phyloP scores from a whole-genome alignment of 2,113 vertebrate genomes.

The Henicopernis longicauda region DNA sequence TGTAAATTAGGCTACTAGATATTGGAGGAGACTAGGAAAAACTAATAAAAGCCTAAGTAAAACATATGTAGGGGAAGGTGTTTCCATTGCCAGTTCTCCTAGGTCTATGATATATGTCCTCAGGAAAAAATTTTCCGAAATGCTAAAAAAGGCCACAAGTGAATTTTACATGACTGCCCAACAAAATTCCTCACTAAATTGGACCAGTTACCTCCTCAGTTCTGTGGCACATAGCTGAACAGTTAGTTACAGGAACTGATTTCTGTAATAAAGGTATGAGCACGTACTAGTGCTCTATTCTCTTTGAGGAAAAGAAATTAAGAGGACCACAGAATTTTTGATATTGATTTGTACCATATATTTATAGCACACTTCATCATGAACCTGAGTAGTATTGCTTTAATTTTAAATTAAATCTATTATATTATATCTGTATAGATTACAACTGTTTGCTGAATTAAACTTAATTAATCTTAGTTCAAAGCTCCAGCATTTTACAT shows the following conservation, averaged over 20 bases:
- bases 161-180: background rate
- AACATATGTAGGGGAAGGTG: background rate
- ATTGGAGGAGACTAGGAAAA: background rate
- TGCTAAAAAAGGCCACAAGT: background rate
- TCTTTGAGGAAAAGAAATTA: background rate
- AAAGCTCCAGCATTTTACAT: background rate
- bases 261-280: background rate
- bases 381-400: background rate
- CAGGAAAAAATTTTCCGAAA: background rate
- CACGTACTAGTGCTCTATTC: background rate
- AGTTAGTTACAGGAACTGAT: background rate
- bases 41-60: background rate
- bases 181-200: background rate
- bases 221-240: background rate
- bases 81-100: background rate
- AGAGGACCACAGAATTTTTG: background rate
- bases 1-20: background rate
- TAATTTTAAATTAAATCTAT: background rate
- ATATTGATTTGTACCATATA: background rate
- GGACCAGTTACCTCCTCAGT: background rate
- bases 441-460: background rate
- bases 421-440: background rate
- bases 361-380: background rate
- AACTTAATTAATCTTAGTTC: background rate
- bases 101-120: background rate